Conservation (phyloP, 2,888 invertebrate genomes). For the Frankliniella fusca region DNA sequence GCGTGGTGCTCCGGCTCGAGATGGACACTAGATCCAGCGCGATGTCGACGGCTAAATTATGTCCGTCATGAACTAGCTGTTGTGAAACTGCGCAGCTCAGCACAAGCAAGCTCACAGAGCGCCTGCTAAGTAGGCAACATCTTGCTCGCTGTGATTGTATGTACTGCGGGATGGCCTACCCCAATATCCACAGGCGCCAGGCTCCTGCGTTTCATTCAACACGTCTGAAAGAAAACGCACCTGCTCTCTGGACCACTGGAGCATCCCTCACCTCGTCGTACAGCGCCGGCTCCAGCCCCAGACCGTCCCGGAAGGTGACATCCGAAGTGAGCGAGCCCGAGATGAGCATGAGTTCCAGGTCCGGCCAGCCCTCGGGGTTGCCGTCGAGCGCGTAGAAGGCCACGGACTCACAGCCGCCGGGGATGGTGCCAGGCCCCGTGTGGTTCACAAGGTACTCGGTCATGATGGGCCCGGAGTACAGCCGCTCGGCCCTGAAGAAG, state of each 20-base stretch:
- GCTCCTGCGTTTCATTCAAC: not conserved
- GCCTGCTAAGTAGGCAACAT: too few species aligned
- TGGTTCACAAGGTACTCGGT: conserved; percentile 53
- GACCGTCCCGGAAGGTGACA: conserved; percentile 41
- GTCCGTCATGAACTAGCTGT: too few species aligned
- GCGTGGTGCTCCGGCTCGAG: too few species aligned
- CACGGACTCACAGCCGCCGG: conserved; percentile 62
- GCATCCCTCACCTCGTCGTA: conserved; percentile 43
- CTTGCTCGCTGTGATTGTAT: too few species aligned
- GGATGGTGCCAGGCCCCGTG: conserved; percentile 55
- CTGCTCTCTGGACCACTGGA: not conserved
- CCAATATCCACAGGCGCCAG: too few species aligned
- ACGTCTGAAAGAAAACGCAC: not conserved
- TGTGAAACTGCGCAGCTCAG: too few species aligned
- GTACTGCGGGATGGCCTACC: too few species aligned
- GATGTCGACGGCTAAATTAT: too few species aligned
- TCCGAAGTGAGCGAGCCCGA: conserved; percentile 52
- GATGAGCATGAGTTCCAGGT: conserved; percentile 59
- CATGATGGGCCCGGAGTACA: conserved; percentile 31
- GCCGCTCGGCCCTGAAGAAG: not conserved
- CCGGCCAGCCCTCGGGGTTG: conserved; percentile 56
- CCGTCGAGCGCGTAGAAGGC: conserved; percentile 54
- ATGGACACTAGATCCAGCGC: too few species aligned
- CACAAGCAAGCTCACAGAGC: too few species aligned
- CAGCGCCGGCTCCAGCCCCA: conserved; percentile 45